Conservation (phyloP, 2,113 vertebrate genomes). For the Neodon shergylaensis region DNA sequence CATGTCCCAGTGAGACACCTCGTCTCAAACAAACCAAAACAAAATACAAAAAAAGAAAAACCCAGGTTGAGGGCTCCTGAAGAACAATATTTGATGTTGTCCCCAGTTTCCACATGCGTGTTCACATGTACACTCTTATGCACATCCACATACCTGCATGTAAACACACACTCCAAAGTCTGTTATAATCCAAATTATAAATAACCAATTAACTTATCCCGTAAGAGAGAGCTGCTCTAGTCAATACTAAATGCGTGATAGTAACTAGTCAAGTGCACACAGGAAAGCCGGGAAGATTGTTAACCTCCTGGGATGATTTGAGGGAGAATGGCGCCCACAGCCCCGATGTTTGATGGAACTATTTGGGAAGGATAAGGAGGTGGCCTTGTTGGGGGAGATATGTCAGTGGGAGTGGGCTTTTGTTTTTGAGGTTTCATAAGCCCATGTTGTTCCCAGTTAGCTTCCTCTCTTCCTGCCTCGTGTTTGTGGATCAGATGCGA, state of each 20-base stretch:
- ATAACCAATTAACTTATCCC: slow-evolving; percentile 9
- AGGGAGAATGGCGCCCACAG: neutral
- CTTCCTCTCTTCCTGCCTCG: too few species aligned
- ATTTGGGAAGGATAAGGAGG: neutral
- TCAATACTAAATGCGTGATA: neutral
- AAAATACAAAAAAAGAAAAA: neutral
- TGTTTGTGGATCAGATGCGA: too few species aligned
- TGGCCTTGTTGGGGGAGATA: neutral
- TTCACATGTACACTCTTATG: neutral
- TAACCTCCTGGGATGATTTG: neutral
- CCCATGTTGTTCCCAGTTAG: neutral
- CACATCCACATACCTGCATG: neutral
- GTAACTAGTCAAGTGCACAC: neutral
- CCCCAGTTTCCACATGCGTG: neutral
- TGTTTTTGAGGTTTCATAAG: neutral
- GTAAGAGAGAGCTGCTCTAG: neutral
- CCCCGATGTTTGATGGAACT: neutral
- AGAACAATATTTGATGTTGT: neutral
- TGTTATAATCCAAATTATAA: neutral
- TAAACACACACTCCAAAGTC: neutral
- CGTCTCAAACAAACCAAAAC: neutral
- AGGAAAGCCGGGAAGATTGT: slow-evolving; percentile 19
- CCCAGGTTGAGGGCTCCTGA: neutral
- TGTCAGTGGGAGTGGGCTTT: neutral
- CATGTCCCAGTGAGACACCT: neutral